A percentile compares a stretch with the other conserved stretches of the same genome.
phyloP scores from a whole-genome alignment of 2,888 invertebrate genomes.

The Molorchus minor region DNA sequence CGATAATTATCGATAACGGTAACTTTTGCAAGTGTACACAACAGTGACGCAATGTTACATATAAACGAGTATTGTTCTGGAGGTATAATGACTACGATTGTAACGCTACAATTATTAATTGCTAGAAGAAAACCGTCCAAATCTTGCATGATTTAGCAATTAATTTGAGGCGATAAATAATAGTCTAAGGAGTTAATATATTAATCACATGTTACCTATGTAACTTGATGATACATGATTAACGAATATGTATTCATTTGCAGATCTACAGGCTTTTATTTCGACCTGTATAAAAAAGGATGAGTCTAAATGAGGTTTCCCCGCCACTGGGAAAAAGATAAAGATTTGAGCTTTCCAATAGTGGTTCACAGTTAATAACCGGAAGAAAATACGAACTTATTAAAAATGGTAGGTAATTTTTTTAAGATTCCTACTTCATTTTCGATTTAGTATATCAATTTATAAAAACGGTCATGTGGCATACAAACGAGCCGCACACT shows the following conservation, averaged over 20 bases:
- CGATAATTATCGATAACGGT: neutral
- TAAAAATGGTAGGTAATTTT: no score
- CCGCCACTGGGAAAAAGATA: no score
- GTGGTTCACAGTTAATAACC: no score
- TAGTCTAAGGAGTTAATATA: constrained; percentile 12
- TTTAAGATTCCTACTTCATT: no score
- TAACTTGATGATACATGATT: constrained; percentile 13
- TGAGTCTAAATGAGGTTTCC: no score
- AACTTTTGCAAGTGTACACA: constrained; percentile 9
- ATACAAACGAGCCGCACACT: neutral
- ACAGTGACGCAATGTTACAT: constrained; percentile 11
- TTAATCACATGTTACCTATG: constrained; percentile 10
- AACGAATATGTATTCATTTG: neutral
- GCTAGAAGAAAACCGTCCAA: constrained; percentile 6
- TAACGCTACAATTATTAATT: constrained; percentile 1
- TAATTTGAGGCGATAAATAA: constrained; percentile 10
- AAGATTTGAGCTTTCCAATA: no score
- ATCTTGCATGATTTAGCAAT: constrained; percentile 13
- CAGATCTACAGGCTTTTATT: neutral
- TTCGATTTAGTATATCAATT: neutral
- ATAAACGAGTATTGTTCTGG: constrained; percentile 4
- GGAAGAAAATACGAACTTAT: no score
- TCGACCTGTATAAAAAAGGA: neutral
- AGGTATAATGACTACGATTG: constrained; percentile 3
- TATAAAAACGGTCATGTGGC: constrained; percentile 17